phyloP scores from a whole-genome alignment of 2,888 invertebrate genomes.

The Hoplodrina ambigua region DNA sequence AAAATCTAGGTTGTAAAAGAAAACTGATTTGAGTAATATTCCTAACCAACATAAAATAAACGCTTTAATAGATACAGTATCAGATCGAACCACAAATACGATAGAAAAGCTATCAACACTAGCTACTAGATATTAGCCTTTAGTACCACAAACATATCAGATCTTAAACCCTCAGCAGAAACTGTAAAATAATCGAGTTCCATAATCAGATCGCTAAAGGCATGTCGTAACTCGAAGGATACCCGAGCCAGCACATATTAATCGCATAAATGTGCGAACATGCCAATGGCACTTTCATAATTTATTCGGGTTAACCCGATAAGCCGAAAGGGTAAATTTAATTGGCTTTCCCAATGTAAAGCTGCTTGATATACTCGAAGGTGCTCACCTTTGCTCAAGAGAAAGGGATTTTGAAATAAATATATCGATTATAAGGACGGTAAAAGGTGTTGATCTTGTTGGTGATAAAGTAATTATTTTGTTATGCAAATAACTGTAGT shows the following conservation, averaged over 20 bases:
- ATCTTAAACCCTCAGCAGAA: constrained; percentile 15
- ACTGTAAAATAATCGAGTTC: constrained; percentile 44
- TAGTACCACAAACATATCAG: constrained; percentile 25
- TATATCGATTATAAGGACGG: constrained; percentile 46
- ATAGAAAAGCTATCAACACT: constrained; percentile 13
- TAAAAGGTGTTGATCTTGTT: constrained; percentile 50
- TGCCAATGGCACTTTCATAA: constrained; percentile 59
- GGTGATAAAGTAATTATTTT: constrained; percentile 35
- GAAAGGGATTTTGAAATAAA: constrained; percentile 55
- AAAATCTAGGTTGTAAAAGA: neutral
- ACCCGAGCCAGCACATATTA: constrained; percentile 37
- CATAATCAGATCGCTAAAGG: constrained; percentile 38
- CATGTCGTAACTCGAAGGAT: constrained; percentile 34
- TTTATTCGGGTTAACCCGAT: constrained; percentile 63
- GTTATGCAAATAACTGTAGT: constrained; percentile 1
- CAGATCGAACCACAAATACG: neutral
- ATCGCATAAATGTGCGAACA: constrained; percentile 42
- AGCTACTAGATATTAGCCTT: constrained; percentile 8
- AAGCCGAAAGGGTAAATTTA: constrained; percentile 64
- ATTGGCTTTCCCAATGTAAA: constrained; percentile 61
- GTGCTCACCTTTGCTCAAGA: constrained; percentile 54
- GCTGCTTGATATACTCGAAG: constrained; percentile 53
- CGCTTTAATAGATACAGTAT: neutral
- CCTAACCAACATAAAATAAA: neutral
- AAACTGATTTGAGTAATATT: neutral